Evolutionary conservation across 2,797 vertebrate species (phyloP), one percentile per base, ranked within the genome.

Genomic region (Clarias laeviceps): DNA sequence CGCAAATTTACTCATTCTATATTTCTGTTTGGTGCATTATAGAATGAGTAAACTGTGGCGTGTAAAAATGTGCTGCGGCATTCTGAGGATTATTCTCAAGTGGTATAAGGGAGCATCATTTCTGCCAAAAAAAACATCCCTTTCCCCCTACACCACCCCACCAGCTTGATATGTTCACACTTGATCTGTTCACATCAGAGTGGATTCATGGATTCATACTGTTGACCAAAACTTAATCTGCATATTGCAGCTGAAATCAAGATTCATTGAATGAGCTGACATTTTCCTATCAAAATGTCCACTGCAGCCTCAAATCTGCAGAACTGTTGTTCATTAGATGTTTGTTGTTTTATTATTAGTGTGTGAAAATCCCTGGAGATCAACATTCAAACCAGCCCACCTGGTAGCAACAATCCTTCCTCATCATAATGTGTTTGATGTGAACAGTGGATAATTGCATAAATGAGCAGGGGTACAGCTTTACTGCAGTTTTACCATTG

Each of bases 391-490:
- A 74, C 45, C 45, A 74, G 72, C 12, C 72, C 40, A 54, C 70
- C 24, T 74, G 17, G n/a, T 2, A 74, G 45, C 72, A 74, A 74
- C 72, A 74, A 29, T 57, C 27, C 56, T 76, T 32, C 27, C 50
- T 27, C 27, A 76, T 76, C 29, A 32, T 76, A 18, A 20, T 32
- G 73, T 56, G 73, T 76, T 76, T 76, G 72, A 64, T 74, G 61
- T 65, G 61, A 77, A 34, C 29, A 68, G 24, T 72, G 40, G 22
- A 73, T 73, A 73, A 73, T 73, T 73, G 22, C 24, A 45, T 72
- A 50, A 50, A 72, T 50, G 12, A 73, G 40, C 70, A 69, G 50
- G 45, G 12, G 50, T 54, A 54, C 50, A 54, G 50, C 50, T 62
- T 62, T 62, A 62, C 24, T 62, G 59, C 22, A 62, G 59, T 24